Evolutionary conservation across 2,113 vertebrate genomes (phyloP).

Genomic region (Parus major): DNA sequence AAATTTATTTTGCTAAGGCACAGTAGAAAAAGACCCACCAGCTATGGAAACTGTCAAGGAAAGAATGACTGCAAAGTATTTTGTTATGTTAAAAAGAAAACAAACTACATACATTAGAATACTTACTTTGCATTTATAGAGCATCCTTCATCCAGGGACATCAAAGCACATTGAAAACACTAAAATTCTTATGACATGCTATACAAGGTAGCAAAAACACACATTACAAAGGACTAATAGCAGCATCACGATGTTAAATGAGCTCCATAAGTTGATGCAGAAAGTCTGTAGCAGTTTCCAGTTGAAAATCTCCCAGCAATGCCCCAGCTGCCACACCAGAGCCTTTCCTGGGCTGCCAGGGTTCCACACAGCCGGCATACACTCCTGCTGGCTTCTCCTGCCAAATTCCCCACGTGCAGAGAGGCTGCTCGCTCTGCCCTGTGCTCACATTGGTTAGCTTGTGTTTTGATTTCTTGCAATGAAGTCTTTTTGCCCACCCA

Average conservation of each 20-base stretch:
- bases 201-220: background rate
- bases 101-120: background rate
- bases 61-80: background rate
- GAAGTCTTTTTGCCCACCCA: background rate
- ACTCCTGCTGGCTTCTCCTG: background rate
- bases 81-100: constrained; percentile 37
- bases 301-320: background rate
- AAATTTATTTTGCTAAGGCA: constrained; percentile 29
- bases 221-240: background rate
- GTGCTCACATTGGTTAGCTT: background rate
- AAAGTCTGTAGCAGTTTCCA: background rate
- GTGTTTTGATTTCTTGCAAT: background rate
- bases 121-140: constrained; percentile 66
- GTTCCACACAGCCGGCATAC: fast-evolving
- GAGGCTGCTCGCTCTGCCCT: background rate
- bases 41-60: constrained; percentile 17
- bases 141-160: constrained; percentile 48
- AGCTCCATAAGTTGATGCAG: background rate
- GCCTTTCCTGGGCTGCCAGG: background rate
- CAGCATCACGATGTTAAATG: fast-evolving
- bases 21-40: constrained; percentile 15
- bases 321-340: background rate
- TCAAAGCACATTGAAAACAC: constrained; percentile 8
- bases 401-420: background rate
- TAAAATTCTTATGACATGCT: background rate